These are phyloP conservation scores for Leptosomus discolor DNA, from an alignment of 2,113 vertebrate genomes.

Conservation along the genomic window DNA sequence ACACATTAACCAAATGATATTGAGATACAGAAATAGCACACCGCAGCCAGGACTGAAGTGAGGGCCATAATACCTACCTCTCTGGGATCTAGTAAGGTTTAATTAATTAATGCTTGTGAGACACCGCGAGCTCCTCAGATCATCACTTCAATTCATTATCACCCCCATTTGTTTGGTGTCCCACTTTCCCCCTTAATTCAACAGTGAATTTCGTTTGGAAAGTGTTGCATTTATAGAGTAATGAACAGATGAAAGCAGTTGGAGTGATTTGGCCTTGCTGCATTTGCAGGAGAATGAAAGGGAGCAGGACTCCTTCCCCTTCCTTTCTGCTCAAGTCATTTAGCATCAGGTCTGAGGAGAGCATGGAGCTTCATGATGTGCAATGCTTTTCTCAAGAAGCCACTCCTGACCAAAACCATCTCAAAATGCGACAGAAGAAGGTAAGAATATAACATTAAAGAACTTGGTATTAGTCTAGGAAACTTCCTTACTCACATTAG, in stretches of 20 bases:
- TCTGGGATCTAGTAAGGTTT: conserved; percentile 9
- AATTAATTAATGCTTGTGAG: conserved; percentile 56
- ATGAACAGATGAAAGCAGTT: conserved; percentile 26
- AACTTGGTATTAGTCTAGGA: not conserved
- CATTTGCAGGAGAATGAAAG: not conserved
- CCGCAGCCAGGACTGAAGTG: not conserved
- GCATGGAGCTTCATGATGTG: not conserved
- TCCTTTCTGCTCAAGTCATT: not conserved
- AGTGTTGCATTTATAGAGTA: conserved; percentile 29
- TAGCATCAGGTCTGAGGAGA: not conserved
- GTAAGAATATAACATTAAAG: not conserved
- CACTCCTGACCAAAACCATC: not conserved
- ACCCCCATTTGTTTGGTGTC: conserved; percentile 41
- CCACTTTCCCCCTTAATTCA: conserved; percentile 15
- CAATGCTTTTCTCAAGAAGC: not conserved
- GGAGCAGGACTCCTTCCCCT: not conserved
- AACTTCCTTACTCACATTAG: not conserved
- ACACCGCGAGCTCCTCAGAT: conserved; percentile 47
- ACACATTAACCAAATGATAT: conserved; percentile 50
- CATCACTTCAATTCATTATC: conserved; percentile 55
- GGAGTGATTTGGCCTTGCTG: not conserved
- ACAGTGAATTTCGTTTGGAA: conserved; percentile 30
- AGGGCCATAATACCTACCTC: conserved; percentile 18
- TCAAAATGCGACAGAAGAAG: not conserved
- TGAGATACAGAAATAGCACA: conserved; percentile 48